Evolutionary conservation across 30 jellyfish, hydroid and myxozoan genomes (phyloP).

Genomic region (Chrysaora quinquecirrha): DNA sequence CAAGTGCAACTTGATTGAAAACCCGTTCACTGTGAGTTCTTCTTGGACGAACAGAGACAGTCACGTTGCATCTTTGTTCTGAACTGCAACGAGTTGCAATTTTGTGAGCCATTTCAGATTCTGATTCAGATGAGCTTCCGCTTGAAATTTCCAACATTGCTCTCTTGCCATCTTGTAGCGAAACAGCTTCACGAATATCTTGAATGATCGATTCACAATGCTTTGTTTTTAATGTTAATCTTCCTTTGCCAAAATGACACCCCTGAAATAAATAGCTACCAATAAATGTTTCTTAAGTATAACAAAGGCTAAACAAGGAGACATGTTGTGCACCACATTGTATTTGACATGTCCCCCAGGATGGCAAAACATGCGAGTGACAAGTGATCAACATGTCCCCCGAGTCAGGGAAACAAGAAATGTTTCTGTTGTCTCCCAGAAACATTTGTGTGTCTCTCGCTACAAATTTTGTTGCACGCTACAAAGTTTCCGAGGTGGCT

Average conservation of each 20-base stretch:
- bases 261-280: too few relatives aligned
- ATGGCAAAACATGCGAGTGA: too few relatives aligned
- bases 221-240: constrained; percentile 49
- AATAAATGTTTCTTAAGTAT: too few relatives aligned
- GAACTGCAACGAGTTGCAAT: constrained; percentile 37
- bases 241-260: constrained; percentile 89
- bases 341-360: too few relatives aligned
- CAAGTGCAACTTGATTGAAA: constrained; percentile 54
- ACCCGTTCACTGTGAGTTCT: constrained; percentile 54
- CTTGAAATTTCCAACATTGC: constrained; percentile 18
- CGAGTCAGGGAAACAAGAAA: too few relatives aligned
- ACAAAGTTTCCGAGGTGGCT: too few relatives aligned
- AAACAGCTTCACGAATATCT: constrained; percentile 57
- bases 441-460: too few relatives aligned
- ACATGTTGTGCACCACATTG: too few relatives aligned
- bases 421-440: too few relatives aligned
- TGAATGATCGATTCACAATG: constrained; percentile 41
- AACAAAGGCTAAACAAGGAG: too few relatives aligned
- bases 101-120: constrained; percentile 40
- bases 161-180: constrained; percentile 5
- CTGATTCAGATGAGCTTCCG: constrained; percentile 57
- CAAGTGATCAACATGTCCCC: too few relatives aligned
- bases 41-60: constrained; percentile 70
- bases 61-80: constrained; percentile 49
- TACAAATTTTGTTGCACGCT: too few relatives aligned